Percentiles rank a stretch among this genome's conserved stretches.
Conservation (phyloP, 2,797 vertebrate genomes). For the Meriones psammophilus region DNA sequence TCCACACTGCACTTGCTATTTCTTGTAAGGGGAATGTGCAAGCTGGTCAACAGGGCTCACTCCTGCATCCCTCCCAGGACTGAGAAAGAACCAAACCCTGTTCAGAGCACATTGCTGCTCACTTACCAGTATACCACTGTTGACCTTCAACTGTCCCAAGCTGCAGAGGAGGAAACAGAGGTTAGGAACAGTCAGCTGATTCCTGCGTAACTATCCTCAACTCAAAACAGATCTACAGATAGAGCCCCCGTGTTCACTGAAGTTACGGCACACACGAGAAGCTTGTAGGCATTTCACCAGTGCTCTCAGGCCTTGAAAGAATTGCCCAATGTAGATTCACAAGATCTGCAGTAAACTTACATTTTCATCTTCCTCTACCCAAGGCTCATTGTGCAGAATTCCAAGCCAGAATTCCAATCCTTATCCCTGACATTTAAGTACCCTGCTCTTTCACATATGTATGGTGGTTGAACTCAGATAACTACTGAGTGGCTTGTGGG, state of each 20-base stretch:
- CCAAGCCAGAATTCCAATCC: background rate
- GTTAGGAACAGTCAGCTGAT: background rate
- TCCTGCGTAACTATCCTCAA: background rate
- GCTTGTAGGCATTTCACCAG: background rate
- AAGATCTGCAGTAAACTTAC: background rate
- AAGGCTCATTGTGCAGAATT: background rate
- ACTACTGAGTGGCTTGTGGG: background rate
- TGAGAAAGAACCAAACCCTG: background rate
- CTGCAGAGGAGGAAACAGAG: background rate
- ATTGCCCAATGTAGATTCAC: background rate
- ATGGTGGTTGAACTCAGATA: background rate
- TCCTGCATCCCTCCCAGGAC: background rate
- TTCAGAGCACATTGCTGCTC: background rate
- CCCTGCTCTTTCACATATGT: too few species aligned
- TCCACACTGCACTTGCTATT: background rate
- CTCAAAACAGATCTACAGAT: background rate
- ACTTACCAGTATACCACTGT: background rate
- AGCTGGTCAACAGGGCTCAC: background rate
- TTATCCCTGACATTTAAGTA: accelerated
- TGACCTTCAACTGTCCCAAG: background rate
- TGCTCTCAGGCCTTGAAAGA: background rate
- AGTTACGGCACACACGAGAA: background rate
- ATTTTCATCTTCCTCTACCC: background rate
- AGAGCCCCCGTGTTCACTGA: background rate
- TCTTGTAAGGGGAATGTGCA: background rate